Evolutionary conservation across 1,140 invertebrate species (phyloP), one percentile per base, ranked within the genome.

Genomic region (Stenopsyche tienmushanensis): DNA sequence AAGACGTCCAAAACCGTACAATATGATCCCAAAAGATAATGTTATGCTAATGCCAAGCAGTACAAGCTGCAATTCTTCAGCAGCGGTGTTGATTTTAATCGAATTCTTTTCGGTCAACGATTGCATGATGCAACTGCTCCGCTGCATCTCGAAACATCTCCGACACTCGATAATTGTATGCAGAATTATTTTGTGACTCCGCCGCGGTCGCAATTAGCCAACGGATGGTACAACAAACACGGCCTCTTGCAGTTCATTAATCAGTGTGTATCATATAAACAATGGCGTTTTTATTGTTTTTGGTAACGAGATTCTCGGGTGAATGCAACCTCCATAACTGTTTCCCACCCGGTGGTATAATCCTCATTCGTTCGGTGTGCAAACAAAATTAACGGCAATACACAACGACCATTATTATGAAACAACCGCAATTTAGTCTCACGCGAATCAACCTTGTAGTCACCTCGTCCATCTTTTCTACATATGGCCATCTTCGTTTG

Each of bases 261-360:
- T 60, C 42, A 45, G 24, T 42, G 41, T 45, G 21, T 60, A 39
- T 58, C 15, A 34, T 34, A 34, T 34, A 52, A 52, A 57, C 54
- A 57, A 57, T 57, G 54, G 54, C 5, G 20, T 41, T 57, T 57
- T 60, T 60, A 47, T 60, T 60, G 20, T 60, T 60, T 60, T 60
- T 60, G 57, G 57, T 60, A 60, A 60, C 57, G 44, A 60, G 57
- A 34, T 60, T 60, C 57, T 23, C 57, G 45, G 57, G 57, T 42
- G 57, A 60, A 25, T 60, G 41, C 57, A 29, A 49, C 41, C 34
- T 60, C 41, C 57, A 49, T 60, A 60, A 60, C 57, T 60, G 57
- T 60, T 47, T 44, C 42, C 21, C 24, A 23, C 29, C 9, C 57
- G 41, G 15, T 20, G 42, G 18, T 21, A 8, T 13, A 26, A 34